Percentiles rank a stretch among this genome's conserved stretches.
These are phyloP conservation scores for Aphaenogaster rudis DNA, from an alignment of 1,140 invertebrate genomes.

Conservation along the genomic window DNA sequence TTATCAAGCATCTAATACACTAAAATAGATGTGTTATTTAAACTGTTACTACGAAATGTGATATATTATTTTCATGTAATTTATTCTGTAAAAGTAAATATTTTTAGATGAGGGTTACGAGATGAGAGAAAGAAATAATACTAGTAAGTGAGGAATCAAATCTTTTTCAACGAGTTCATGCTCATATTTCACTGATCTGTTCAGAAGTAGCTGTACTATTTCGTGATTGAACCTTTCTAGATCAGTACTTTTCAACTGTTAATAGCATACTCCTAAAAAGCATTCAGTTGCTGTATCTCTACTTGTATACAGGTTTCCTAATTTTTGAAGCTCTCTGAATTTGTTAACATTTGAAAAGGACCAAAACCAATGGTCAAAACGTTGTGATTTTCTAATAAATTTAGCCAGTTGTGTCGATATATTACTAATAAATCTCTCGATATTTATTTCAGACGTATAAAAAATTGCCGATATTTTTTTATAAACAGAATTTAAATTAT, in stretches of 20 bases:
- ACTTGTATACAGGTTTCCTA: background rate
- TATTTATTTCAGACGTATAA: background rate
- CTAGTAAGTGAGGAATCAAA: background rate
- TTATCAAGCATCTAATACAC: background rate
- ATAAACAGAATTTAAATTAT: background rate
- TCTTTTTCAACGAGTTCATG: background rate
- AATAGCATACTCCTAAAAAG: constrained; percentile 68
- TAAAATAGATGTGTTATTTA: background rate
- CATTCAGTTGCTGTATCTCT: constrained; percentile 32
- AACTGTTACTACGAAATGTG: background rate
- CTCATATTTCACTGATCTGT: background rate
- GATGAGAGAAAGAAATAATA: background rate
- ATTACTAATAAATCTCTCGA: background rate
- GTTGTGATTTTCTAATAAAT: too few relatives aligned
- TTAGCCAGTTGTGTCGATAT: too few relatives aligned
- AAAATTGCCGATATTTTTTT: background rate
- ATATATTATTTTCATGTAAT: background rate
- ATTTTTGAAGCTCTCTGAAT: background rate
- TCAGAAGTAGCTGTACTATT: constrained; percentile 62
- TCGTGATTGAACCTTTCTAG: constrained; percentile 42
- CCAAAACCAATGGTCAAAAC: too few relatives aligned
- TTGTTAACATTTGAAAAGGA: too few relatives aligned
- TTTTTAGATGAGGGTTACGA: background rate
- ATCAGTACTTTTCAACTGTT: constrained; percentile 37
- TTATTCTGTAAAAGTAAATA: background rate